Percentiles rank a stretch among this genome's conserved stretches.
Evolutionary conservation across 2,113 vertebrate genomes (phyloP).

Genomic region (Dolichallabes microphthalmus): DNA sequence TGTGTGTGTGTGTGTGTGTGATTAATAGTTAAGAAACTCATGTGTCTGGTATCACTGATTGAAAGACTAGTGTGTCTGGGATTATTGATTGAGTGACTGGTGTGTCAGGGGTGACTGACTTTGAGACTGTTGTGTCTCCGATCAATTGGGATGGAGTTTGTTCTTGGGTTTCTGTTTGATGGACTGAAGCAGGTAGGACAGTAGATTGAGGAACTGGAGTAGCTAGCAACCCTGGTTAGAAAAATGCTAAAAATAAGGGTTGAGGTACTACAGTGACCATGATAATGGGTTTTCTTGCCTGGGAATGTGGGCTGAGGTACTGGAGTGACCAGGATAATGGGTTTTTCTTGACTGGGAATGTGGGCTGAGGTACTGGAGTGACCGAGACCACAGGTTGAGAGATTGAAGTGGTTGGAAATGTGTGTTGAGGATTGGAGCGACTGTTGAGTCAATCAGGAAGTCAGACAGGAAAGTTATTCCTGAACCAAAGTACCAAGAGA

Average conservation of each 20-base stretch:
- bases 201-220: no score
- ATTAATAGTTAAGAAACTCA: background rate
- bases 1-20: background rate
- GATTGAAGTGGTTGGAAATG: background rate
- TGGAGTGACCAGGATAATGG: background rate
- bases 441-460: constrained; percentile 11
- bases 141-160: no score
- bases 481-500: background rate
- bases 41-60: background rate
- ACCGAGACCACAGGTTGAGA: background rate
- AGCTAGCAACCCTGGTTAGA: no score
- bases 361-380: background rate
- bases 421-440: background rate
- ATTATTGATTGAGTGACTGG: background rate
- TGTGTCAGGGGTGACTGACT: background rate
- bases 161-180: background rate
- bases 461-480: constrained; percentile 6
- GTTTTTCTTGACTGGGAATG: background rate
- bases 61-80: background rate
- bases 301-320: background rate
- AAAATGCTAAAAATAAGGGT: no score
- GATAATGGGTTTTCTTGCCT: background rate
- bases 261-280: background rate
- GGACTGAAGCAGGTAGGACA: background rate
- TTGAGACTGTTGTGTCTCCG: no score